Evolutionary conservation across 2,888 invertebrate genomes (phyloP).

Genomic region (Pemphredon lugubris): DNA sequence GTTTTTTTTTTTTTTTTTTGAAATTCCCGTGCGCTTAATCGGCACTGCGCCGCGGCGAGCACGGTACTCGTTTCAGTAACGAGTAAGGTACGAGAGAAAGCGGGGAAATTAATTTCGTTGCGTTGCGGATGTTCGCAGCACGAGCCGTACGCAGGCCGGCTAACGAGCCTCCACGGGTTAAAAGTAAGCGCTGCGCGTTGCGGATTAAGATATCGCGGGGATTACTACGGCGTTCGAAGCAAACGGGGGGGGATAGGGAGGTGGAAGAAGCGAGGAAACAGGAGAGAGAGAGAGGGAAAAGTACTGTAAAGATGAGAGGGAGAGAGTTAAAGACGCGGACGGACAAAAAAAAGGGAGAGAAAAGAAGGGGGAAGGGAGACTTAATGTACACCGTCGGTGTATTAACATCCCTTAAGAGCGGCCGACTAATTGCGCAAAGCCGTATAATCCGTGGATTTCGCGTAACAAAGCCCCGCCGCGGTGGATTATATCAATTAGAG

Average conservation of each 20-base stretch:
- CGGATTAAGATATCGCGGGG: slow-evolving; percentile 62
- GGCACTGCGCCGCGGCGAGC: slow-evolving; percentile 9
- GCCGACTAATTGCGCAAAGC: slow-evolving; percentile 60
- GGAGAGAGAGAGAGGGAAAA: slow-evolving; percentile 1
- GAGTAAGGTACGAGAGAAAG: slow-evolving; percentile 40
- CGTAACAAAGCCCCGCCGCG: slow-evolving; percentile 60
- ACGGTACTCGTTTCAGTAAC: slow-evolving; percentile 40
- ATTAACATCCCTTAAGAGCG: slow-evolving; percentile 58
- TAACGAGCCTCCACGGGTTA: slow-evolving; percentile 56
- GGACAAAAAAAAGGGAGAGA: neutral
- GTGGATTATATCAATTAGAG: slow-evolving; percentile 65
- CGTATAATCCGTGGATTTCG: slow-evolving; percentile 59
- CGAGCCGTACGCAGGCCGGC: slow-evolving; percentile 39
- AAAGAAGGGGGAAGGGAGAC: slow-evolving; percentile 11
- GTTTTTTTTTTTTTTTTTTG: slow-evolving; percentile 4
- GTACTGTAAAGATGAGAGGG: neutral
- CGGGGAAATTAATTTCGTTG: slow-evolving; percentile 53
- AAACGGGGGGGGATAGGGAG: no score
- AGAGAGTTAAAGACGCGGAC: neutral
- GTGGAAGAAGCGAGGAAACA: neutral
- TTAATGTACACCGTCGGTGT: slow-evolving; percentile 46
- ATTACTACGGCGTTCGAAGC: slow-evolving; percentile 37
- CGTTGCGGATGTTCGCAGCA: slow-evolving; percentile 41
- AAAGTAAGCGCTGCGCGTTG: slow-evolving; percentile 44
- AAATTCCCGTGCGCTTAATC: slow-evolving; percentile 18